These are phyloP conservation scores for Rhinoptilus africanus DNA, from an alignment of 2,113 vertebrate species.

Conservation along the genomic window DNA sequence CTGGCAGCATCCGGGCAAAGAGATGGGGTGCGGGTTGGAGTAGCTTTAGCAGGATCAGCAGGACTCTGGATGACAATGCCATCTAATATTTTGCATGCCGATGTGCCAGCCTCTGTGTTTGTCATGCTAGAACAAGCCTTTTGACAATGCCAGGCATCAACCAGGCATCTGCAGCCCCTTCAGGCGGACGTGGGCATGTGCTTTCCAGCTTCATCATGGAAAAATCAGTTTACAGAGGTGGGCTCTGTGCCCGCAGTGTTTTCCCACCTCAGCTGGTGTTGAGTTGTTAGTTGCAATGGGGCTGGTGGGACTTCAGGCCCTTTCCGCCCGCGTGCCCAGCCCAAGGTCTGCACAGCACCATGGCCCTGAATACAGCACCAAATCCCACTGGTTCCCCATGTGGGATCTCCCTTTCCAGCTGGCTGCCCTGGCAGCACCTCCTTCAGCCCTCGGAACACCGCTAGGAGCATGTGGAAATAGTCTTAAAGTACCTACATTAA, in stretches of 20 bases:
- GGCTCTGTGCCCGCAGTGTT: background rate
- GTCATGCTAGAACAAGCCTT: background rate
- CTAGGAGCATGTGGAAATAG: background rate
- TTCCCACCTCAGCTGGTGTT: background rate
- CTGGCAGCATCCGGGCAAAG: background rate
- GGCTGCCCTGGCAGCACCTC: background rate
- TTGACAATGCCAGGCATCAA: background rate
- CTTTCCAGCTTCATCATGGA: background rate
- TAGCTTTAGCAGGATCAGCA: background rate
- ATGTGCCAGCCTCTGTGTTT: rapidly evolving
- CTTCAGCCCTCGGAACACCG: background rate
- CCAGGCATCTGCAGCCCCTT: background rate
- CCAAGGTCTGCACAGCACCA: background rate
- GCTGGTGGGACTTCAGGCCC: background rate
- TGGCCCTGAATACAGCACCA: background rate
- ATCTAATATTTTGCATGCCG: background rate
- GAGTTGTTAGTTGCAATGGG: background rate
- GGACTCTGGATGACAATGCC: background rate
- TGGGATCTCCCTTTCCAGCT: background rate
- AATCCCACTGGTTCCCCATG: background rate
- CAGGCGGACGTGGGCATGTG: rapidly evolving
- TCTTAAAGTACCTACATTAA: background rate
- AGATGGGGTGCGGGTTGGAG: background rate
- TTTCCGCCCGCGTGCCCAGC: background rate
- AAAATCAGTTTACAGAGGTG: background rate